These are phyloP conservation scores for Petrolisthes manimaculis DNA, from an alignment of 2,888 invertebrate genomes.

Conservation along the genomic window DNA sequence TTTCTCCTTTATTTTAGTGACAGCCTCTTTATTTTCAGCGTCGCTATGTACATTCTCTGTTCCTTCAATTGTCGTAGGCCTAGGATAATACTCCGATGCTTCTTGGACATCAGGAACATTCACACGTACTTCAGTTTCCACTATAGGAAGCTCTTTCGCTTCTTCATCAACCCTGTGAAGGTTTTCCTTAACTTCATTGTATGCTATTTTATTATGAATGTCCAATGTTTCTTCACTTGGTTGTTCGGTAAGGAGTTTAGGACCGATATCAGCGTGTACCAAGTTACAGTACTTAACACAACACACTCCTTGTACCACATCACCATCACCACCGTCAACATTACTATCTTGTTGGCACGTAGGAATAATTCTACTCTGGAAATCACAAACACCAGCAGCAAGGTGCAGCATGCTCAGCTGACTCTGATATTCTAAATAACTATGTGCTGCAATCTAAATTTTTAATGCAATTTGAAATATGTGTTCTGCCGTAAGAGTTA, in stretches of 20 bases:
- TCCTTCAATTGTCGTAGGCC: background rate
- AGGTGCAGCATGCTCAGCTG: conserved; percentile 44
- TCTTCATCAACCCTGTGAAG: background rate
- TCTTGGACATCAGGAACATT: background rate
- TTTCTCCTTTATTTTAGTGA: too few relatives aligned
- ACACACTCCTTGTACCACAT: too few relatives aligned
- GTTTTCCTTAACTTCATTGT: too few relatives aligned
- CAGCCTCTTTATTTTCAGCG: background rate
- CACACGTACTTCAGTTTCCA: background rate
- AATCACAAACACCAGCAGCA: conserved; percentile 43
- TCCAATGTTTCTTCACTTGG: too few relatives aligned
- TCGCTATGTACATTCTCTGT: background rate
- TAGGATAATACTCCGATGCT: background rate
- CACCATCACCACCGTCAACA: too few relatives aligned
- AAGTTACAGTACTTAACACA: too few relatives aligned
- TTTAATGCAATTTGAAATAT: background rate
- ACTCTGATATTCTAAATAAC: background rate
- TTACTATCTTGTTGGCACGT: too few relatives aligned
- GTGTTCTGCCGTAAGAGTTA: background rate
- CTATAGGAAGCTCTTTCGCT: background rate
- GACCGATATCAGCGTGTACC: too few relatives aligned
- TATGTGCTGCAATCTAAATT: background rate
- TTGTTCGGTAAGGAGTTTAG: too few relatives aligned
- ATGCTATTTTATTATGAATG: too few relatives aligned
- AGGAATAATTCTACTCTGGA: conserved; percentile 36